These are phyloP conservation scores for Zootoca vivipara DNA, from an alignment of 2,113 vertebrate species.

Conservation along the genomic window DNA sequence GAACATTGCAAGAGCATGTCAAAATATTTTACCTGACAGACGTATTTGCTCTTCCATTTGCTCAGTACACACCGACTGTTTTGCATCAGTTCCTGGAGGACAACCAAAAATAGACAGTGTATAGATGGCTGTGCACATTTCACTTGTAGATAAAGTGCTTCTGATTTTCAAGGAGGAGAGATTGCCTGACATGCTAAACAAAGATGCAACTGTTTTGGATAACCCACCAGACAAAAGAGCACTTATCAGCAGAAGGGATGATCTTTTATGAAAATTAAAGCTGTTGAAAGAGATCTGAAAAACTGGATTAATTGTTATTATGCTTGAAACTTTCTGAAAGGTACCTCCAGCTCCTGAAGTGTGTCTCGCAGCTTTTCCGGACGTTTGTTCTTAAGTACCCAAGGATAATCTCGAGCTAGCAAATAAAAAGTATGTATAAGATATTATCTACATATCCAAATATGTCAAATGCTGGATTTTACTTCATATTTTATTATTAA, in stretches of 20 bases:
- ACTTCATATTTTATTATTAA: not conserved
- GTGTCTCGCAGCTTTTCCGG: slow-evolving; percentile 90
- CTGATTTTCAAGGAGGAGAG: slow-evolving; percentile 69
- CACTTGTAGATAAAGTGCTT: slow-evolving; percentile 67
- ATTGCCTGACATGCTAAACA: slow-evolving; percentile 81
- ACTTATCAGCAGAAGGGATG: slow-evolving; percentile 80
- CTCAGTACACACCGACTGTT: slow-evolving; percentile 85
- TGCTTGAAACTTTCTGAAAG: slow-evolving; percentile 77
- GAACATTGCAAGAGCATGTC: slow-evolving; percentile 64
- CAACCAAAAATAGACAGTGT: slow-evolving; percentile 73
- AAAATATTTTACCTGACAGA: slow-evolving; percentile 91
- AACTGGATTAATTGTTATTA: slow-evolving; percentile 86
- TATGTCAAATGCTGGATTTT: not conserved
- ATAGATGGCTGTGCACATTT: slow-evolving; percentile 61
- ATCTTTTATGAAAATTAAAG: slow-evolving; percentile 91
- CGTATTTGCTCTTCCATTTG: slow-evolving; percentile 93
- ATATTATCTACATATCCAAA: slow-evolving; percentile 26
- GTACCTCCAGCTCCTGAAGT: slow-evolving; percentile 96
- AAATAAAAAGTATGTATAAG: slow-evolving; percentile 64
- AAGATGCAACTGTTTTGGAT: slow-evolving; percentile 85
- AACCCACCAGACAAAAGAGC: slow-evolving; percentile 80
- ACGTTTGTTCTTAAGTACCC: slow-evolving; percentile 89
- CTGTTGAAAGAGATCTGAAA: slow-evolving; percentile 89
- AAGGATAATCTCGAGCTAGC: slow-evolving; percentile 88
- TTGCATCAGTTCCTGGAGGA: slow-evolving; percentile 90